These are phyloP conservation scores for Drosophila chauvacae DNA, from an alignment of 1,140 invertebrate species.

Conservation along the genomic window DNA sequence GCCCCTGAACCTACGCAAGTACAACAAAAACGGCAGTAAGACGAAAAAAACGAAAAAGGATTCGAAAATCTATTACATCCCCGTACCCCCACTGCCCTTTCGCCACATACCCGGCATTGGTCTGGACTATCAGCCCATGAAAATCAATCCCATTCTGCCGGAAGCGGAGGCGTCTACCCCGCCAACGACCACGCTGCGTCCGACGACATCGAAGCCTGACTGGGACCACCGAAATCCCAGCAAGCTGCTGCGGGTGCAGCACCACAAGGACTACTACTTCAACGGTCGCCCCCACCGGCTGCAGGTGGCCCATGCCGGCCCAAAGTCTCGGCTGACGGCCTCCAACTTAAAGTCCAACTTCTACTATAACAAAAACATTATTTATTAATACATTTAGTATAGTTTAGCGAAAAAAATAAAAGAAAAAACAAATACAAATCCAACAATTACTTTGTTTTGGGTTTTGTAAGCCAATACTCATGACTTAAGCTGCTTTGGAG, in stretches of 20 bases:
- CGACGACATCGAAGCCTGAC: constrained; percentile 23
- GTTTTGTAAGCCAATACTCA: constrained; percentile 14
- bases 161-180: constrained; percentile 21
- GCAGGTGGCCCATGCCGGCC: constrained; percentile 75
- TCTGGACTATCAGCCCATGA: constrained; percentile 81
- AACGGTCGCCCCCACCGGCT: constrained; percentile 78
- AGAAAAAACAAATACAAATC: neutral
- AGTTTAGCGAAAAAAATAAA: constrained; percentile 28
- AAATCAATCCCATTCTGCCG: constrained; percentile 69
- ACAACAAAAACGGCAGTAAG: constrained; percentile 72
- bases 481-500: constrained; percentile 21
- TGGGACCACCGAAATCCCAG: constrained; percentile 39
- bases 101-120: constrained; percentile 79
- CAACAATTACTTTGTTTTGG: constrained; percentile 14
- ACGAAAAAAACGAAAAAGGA: constrained; percentile 83
- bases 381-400: constrained; percentile 76
- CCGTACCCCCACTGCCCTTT: constrained; percentile 79
- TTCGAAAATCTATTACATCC: constrained; percentile 82
- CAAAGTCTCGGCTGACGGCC: constrained; percentile 62
- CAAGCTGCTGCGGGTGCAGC: constrained; percentile 64
- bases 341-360: constrained; percentile 78
- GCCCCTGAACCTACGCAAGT: constrained; percentile 71
- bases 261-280: constrained; percentile 77
- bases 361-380: constrained; percentile 83
- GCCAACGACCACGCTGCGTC: constrained; percentile 21